Conservation (phyloP, 2,797 vertebrate species). For the Poecile montanus region DNA sequence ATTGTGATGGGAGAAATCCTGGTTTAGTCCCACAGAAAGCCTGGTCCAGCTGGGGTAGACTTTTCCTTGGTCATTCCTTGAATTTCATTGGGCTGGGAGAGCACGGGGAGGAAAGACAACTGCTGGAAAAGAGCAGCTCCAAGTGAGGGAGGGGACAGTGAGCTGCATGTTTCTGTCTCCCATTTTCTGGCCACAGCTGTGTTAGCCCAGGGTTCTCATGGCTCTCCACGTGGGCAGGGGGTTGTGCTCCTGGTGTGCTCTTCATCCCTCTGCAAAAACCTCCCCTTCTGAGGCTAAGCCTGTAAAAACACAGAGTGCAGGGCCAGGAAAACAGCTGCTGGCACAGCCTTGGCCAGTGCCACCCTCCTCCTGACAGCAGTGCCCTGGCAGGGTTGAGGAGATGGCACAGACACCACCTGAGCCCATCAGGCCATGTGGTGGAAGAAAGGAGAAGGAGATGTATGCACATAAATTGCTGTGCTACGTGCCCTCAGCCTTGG, state of each 20-base stretch:
- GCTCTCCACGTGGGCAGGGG: neutral
- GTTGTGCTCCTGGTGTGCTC: neutral
- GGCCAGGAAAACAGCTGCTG: neutral
- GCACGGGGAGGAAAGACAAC: fast-evolving
- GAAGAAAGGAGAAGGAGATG: neutral
- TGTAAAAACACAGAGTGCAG: neutral
- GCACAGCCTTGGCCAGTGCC: neutral
- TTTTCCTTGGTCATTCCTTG: neutral
- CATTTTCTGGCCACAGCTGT: neutral
- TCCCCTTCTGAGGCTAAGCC: neutral
- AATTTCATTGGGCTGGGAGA: neutral
- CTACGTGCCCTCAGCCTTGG: fast-evolving
- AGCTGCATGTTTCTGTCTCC: neutral
- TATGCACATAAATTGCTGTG: neutral
- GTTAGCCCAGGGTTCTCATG: neutral
- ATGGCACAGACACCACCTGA: neutral
- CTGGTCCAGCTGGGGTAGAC: neutral
- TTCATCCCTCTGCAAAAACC: neutral
- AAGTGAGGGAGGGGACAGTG: neutral
- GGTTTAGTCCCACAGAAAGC: neutral
- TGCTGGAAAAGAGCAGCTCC: neutral
- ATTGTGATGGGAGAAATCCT: neutral
- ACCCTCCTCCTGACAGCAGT: neutral
- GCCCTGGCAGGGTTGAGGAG: neutral
- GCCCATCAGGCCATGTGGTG: fast-evolving